Percentiles rank a stretch among this genome's conserved stretches.
Evolutionary conservation across 2,113 vertebrate species (phyloP).

Genomic region (Dromiciops gliroides): DNA sequence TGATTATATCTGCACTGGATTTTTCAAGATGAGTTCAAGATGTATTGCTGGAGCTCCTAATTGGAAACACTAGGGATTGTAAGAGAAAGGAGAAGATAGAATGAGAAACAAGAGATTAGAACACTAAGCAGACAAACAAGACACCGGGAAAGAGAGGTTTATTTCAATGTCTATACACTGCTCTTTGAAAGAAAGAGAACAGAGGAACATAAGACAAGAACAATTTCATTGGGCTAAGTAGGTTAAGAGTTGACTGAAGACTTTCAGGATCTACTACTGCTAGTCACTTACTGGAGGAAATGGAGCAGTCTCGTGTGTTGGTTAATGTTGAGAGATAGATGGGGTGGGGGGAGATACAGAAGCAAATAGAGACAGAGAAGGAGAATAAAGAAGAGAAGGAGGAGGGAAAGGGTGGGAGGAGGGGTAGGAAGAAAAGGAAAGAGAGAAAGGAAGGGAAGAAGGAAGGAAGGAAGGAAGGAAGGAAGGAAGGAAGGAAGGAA

Average conservation of each 20-base stretch:
- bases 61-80: neutral
- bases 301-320: too few species aligned
- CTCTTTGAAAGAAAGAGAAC: neutral
- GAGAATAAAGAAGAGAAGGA: neutral
- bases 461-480: neutral
- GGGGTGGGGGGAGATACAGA: too few species aligned
- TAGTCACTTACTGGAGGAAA: too few species aligned
- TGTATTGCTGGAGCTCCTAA: neutral
- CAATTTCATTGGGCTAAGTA: too few species aligned
- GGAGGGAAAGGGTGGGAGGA: too few species aligned
- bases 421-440: neutral
- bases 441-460: neutral
- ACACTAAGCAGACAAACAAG: neutral
- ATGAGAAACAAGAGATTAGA: neutral
- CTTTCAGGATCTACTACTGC: too few species aligned
- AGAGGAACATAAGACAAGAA: neutral
- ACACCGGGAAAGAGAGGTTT: neutral
- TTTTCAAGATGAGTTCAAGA: neutral
- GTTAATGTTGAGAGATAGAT: too few species aligned
- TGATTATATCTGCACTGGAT: neutral
- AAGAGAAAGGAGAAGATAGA: neutral
- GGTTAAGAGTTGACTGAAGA: too few species aligned
- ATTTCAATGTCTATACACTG: neutral
- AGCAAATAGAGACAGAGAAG: too few species aligned
- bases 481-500: too few species aligned